These are phyloP conservation scores for Bostrychus sinensis DNA, from an alignment of 2,113 vertebrate genomes.

Conservation along the genomic window DNA sequence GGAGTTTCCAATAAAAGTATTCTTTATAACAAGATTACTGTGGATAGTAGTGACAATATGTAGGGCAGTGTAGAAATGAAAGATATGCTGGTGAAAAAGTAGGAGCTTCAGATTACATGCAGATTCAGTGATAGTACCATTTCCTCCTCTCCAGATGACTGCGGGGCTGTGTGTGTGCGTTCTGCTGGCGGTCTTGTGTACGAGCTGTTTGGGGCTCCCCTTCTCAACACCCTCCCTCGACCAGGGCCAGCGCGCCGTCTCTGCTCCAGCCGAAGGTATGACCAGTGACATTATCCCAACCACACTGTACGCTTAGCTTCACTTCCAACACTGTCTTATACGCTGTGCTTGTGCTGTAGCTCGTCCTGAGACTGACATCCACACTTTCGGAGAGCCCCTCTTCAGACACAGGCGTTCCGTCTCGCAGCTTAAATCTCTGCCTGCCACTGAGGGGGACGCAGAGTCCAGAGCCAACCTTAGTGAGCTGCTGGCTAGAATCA, in stretches of 20 bases:
- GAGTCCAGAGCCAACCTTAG: slow-evolving; percentile 85
- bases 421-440: slow-evolving; percentile 73
- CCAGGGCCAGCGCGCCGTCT: slow-evolving; percentile 53
- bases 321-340: not conserved
- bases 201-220: slow-evolving; percentile 82
- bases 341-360: slow-evolving; percentile 24
- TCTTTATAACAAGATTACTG: not conserved
- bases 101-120: not conserved
- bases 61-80: not conserved
- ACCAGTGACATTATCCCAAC: not conserved
- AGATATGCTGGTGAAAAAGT: not conserved
- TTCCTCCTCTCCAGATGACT: slow-evolving; percentile 80
- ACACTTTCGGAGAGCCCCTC: slow-evolving; percentile 47
- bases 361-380: slow-evolving; percentile 42
- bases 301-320: not conserved
- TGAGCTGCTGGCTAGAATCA: slow-evolving; percentile 87
- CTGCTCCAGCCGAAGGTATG: slow-evolving; percentile 54
- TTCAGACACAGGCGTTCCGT: slow-evolving; percentile 74
- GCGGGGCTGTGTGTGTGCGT: slow-evolving; percentile 84
- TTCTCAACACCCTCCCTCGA: slow-evolving; percentile 58
- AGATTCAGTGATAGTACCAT: slow-evolving; percentile 2
- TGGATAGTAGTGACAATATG: not conserved
- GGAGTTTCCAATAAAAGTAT: not conserved
- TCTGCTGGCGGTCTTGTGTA: slow-evolving; percentile 84
- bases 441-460: slow-evolving; percentile 65